Conservation (phyloP, 1,140 invertebrate species). For the Nylanderia fulva region DNA sequence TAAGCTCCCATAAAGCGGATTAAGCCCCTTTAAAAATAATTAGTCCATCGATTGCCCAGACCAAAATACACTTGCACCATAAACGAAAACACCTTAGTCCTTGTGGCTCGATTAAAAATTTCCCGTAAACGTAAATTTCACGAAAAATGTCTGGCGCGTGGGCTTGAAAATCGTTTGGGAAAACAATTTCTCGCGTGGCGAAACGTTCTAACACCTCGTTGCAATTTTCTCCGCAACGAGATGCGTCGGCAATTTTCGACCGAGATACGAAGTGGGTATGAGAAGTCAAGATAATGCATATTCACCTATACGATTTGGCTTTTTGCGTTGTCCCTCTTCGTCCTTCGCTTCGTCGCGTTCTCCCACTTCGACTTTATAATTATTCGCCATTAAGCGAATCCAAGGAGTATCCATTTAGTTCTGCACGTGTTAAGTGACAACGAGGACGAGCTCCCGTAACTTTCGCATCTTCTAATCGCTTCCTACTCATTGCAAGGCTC, state of each 20-base stretch:
- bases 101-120: slow-evolving; percentile 3
- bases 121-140: not conserved
- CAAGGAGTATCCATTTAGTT: slow-evolving; percentile 52
- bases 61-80: not conserved
- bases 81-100: not conserved
- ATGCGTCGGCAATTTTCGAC: slow-evolving; percentile 37
- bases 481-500: slow-evolving; percentile 24
- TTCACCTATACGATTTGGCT: slow-evolving; percentile 57
- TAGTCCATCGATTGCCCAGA: slow-evolving; percentile 13
- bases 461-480: slow-evolving; percentile 64
- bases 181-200: not conserved
- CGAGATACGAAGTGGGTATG: not conserved
- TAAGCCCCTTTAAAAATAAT: slow-evolving; percentile 45
- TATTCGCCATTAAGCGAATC: slow-evolving; percentile 74
- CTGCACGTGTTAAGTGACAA: slow-evolving; percentile 35
- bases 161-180: not conserved
- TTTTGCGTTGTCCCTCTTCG: slow-evolving; percentile 42
- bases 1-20: not conserved
- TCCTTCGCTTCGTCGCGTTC: slow-evolving; percentile 58
- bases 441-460: slow-evolving; percentile 61
- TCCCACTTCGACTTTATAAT: slow-evolving; percentile 70
- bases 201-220: not conserved
- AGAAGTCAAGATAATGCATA: slow-evolving; percentile 63
- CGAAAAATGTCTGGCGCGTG: slow-evolving; percentile 9
- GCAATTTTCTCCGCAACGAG: slow-evolving; percentile 3